Conservation (phyloP, 2,113 vertebrate species). For the Chiloscyllium plagiosum region DNA sequence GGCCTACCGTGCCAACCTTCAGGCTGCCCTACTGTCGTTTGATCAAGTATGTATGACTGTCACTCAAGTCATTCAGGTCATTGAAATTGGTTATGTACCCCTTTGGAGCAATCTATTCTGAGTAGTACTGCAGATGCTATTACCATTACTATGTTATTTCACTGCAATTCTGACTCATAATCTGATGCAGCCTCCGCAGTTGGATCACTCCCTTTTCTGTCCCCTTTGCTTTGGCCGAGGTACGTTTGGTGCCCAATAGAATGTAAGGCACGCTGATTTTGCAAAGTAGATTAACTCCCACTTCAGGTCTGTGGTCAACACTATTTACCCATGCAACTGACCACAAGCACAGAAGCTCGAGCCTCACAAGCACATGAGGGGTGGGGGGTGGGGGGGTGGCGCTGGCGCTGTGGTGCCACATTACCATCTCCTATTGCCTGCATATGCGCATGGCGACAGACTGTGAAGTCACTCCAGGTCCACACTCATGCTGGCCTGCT, state of each 20-base stretch:
- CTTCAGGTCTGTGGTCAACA: neutral
- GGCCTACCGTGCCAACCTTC: neutral
- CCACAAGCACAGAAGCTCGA: neutral
- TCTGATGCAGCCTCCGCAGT: neutral
- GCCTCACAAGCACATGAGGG: neutral
- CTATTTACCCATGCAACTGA: neutral
- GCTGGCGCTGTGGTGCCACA: neutral
- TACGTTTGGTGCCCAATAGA: neutral
- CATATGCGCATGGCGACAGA: neutral
- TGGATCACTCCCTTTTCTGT: neutral
- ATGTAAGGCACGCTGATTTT: neutral
- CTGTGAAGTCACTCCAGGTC: neutral
- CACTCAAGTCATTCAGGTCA: neutral
- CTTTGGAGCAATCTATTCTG: neutral
- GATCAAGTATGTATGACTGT: neutral
- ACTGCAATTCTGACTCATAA: neutral
- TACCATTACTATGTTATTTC: neutral
- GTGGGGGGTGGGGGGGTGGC: no score
- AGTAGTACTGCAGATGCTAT: neutral
- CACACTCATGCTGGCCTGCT: neutral
- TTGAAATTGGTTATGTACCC: neutral
- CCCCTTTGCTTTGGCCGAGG: neutral
- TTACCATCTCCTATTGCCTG: neutral
- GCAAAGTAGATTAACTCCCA: constrained; percentile 19
- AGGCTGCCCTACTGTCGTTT: neutral